Base-by-base conservation (phyloP, 2,888 invertebrate species). In the Heliothis peltigera region DNA sequence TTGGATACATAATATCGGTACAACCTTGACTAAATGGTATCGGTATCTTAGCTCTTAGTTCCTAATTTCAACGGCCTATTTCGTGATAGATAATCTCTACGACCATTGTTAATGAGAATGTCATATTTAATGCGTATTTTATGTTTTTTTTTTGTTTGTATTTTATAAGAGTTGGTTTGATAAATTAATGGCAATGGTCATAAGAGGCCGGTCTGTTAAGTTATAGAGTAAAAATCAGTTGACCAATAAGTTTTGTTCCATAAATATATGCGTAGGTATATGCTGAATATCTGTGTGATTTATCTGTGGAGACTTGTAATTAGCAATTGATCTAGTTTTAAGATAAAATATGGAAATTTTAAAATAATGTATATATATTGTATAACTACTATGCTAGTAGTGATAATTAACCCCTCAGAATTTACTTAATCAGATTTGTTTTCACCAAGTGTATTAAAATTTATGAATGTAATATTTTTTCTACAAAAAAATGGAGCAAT, bases 31-130 rank as follows among this genome's bases (percentile, higher is more conserved):
- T 32, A 8, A 12, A 32, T 32, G 63, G 56, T 76, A 74, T 68
- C 59, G 58, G 70, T 77, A 71, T 71, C 56, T 49, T 8, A 42
- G 61, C 66, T 62, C 75, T 67, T 69, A 75, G 65, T 76, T 69
- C 69, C 60, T 79, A 71, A 79, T 79, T 74, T 60, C 22, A 64
- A 68, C 71, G 61, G 70, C 68, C 74, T 67, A 69, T 62, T 70
- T 67, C 44, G 57, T 46, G 43, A 42, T 15, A 70, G 70, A 79
- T 78, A 59, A 79, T 73, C 65, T 70, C 66, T 77, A 77, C 73
- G 66, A 64, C 54, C 61, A 70, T 64, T 76, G 62, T 67, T 25
- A 79, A 70, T 65, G 68, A 53, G 53, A 79, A 65, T 68, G 62
- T 53, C 69, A 67, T 79, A 43, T 47, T 55, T 64, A 73, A 73